Conservation (phyloP, 2,888 invertebrate genomes). For the Sminthurides aquaticus region DNA sequence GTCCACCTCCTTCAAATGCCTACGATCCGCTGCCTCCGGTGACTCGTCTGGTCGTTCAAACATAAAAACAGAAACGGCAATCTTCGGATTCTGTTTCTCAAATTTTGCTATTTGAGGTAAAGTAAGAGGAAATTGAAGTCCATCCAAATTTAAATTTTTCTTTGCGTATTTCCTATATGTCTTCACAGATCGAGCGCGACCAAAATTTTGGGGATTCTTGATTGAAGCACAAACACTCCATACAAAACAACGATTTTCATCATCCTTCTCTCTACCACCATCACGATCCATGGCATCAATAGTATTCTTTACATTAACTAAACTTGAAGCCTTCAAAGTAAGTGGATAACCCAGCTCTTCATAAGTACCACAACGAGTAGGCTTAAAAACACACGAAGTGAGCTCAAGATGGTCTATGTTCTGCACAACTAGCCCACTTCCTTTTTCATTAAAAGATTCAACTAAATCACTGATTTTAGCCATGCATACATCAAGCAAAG, state of each 20-base stretch:
- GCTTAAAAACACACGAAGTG: neutral
- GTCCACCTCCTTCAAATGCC: neutral
- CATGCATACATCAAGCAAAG: neutral
- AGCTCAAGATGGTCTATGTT: neutral
- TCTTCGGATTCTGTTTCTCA: neutral
- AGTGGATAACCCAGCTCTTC: neutral
- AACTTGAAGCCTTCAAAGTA: neutral
- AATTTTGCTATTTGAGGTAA: neutral
- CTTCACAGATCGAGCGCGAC: neutral
- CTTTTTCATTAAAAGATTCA: neutral
- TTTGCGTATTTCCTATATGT: neutral
- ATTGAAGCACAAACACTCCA: neutral
- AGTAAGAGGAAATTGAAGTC: neutral
- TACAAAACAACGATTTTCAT: neutral
- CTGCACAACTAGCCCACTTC: neutral
- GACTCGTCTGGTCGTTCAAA: neutral
- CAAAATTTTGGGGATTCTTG: neutral
- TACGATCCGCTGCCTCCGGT: too few species aligned
- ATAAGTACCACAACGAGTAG: neutral
- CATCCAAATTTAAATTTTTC: neutral
- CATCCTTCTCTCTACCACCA: neutral
- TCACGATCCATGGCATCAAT: neutral
- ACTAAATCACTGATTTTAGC: neutral
- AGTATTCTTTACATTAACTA: neutral
- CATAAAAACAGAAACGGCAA: neutral